Conservation (phyloP, 1,140 invertebrate species). For the Lamellibrachia luymesi region DNA sequence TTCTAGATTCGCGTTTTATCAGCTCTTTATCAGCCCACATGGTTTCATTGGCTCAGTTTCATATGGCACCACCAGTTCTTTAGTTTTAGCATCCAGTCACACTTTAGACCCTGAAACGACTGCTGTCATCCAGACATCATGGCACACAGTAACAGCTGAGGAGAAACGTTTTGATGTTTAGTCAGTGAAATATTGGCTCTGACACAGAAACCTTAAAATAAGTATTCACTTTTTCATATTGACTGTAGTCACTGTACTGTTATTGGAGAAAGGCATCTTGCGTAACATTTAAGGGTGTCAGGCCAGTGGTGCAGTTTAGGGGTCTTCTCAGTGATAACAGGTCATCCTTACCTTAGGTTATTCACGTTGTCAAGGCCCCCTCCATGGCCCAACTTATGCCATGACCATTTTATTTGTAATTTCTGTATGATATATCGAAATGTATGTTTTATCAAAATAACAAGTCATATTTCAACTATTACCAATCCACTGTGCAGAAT, state of each 20-base stretch:
- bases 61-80: neutral
- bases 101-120: neutral
- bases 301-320: neutral
- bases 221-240: neutral
- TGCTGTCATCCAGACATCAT: neutral
- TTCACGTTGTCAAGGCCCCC: neutral
- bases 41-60: neutral
- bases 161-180: neutral
- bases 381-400: too few species aligned
- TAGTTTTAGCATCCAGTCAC: neutral
- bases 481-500: neutral
- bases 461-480: neutral
- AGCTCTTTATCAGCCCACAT: too few species aligned
- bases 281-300: neutral
- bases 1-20: too few species aligned
- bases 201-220: neutral
- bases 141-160: neutral
- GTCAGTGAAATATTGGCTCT: neutral
- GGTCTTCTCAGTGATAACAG: too few species aligned
- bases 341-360: neutral
- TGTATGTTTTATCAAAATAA: too few species aligned
- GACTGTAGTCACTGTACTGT: neutral
- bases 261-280: neutral
- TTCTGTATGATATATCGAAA: too few species aligned
- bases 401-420: too few species aligned